Evolutionary conservation across 2,888 invertebrate species (phyloP).

Genomic region (Julus scanicus): DNA sequence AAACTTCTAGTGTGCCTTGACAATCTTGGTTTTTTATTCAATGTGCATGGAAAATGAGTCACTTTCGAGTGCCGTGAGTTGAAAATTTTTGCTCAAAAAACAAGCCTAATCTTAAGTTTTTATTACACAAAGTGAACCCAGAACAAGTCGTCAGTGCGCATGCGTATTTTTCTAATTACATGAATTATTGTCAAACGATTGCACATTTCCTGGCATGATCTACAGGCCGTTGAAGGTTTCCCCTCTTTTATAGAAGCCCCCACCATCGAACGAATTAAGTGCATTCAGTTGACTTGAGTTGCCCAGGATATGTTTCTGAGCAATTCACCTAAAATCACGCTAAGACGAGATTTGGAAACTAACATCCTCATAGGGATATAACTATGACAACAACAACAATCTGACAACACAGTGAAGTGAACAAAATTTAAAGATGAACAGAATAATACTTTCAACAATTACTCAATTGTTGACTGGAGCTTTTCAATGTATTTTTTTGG

Average conservation of each 20-base stretch:
- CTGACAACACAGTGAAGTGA: background rate
- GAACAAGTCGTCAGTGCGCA: background rate
- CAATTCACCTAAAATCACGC: background rate
- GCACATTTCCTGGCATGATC: conserved; percentile 23
- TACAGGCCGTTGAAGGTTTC: background rate
- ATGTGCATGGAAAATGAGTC: too few species aligned
- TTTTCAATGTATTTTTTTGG: background rate
- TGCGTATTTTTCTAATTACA: background rate
- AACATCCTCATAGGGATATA: background rate
- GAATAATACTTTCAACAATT: too few species aligned
- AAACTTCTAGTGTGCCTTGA: too few species aligned
- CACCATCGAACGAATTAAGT: background rate
- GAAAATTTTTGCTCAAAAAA: background rate
- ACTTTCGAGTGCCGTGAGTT: background rate
- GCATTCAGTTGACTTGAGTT: background rate
- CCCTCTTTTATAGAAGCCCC: background rate
- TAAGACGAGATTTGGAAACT: too few species aligned
- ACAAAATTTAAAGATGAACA: background rate
- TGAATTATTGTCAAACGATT: conserved; percentile 35
- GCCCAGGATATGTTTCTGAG: background rate
- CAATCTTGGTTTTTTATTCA: too few species aligned
- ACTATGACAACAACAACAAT: background rate
- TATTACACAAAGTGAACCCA: background rate
- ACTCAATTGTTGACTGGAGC: background rate
- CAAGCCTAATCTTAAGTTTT: background rate